Conservation (phyloP, 2,797 vertebrate genomes). For the Astyanax mexicanus region DNA sequence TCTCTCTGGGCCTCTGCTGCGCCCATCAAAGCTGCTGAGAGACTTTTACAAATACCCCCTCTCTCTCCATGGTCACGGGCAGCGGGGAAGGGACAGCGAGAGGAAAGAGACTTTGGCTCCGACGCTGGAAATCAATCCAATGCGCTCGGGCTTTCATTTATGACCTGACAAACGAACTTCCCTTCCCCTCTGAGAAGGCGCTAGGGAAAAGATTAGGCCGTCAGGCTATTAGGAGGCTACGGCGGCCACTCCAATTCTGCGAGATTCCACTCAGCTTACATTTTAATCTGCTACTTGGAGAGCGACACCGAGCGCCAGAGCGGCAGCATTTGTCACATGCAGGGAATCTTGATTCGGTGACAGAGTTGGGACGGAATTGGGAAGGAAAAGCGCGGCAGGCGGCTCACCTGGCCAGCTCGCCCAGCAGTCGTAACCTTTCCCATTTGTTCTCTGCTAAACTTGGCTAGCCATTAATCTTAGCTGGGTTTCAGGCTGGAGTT, state of each 20-base stretch:
- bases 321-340: constrained; percentile 31
- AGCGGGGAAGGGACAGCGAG: constrained; percentile 51
- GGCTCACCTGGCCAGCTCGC: not conserved
- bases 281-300: constrained; percentile 42
- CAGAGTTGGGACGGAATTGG: constrained; percentile 2
- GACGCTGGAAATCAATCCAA: constrained; percentile 56
- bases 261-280: constrained; percentile 43
- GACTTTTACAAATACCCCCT: constrained; percentile 71
- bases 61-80: constrained; percentile 62
- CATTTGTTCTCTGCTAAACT: constrained; percentile 48
- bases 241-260: constrained; percentile 37
- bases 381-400: constrained; percentile 12
- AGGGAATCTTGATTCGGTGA: constrained; percentile 16
- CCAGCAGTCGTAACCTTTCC: constrained; percentile 18
- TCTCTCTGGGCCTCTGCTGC: constrained; percentile 54
- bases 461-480: constrained; percentile 48
- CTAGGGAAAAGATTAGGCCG: constrained; percentile 48
- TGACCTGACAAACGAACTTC: constrained; percentile 54
- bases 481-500: constrained; percentile 32
- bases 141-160: constrained; percentile 54
- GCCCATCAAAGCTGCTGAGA: constrained; percentile 62
- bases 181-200: constrained; percentile 53
- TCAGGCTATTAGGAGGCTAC: constrained; percentile 39
- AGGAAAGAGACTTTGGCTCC: constrained; percentile 41
- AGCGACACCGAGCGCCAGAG: constrained; percentile 37